phyloP scores from a whole-genome alignment of 2,113 vertebrate genomes.

The Antechinus flavipes region DNA sequence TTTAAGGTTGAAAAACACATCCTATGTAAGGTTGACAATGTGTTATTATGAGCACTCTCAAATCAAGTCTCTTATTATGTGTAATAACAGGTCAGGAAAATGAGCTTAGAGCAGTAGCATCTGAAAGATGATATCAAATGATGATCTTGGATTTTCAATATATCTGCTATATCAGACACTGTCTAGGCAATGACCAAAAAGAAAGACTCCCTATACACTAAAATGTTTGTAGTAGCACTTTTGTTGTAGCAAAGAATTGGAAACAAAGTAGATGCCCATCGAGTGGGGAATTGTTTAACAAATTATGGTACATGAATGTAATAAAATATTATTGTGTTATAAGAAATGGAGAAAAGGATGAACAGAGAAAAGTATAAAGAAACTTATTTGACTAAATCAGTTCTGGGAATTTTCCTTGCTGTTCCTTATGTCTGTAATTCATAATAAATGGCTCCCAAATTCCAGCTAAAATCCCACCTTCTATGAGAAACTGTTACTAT shows the following conservation, averaged over 20 bases:
- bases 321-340: neutral
- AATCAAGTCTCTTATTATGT: constrained; percentile 79
- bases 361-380: neutral
- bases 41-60: constrained; percentile 78
- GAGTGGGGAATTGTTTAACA: neutral
- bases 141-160: constrained; percentile 63
- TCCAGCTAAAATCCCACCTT: neutral
- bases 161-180: neutral
- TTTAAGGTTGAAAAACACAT: constrained; percentile 58
- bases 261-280: neutral
- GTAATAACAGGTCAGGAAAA: constrained; percentile 78
- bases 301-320: neutral
- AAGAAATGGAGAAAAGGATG: neutral
- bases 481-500: neutral
- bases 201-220: neutral
- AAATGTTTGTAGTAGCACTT: neutral
- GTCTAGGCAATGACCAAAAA: neutral
- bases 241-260: neutral
- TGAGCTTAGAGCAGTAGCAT: constrained; percentile 75
- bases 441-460: neutral
- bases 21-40: constrained; percentile 64
- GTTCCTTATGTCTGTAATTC: neutral
- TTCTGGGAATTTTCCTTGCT: neutral
- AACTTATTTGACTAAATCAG: neutral
- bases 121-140: constrained; percentile 61